Percentiles rank a stretch among this genome's conserved stretches.
These are phyloP conservation scores for Lithobates pipiens DNA, from an alignment of 2,797 vertebrate genomes.

Conservation along the genomic window DNA sequence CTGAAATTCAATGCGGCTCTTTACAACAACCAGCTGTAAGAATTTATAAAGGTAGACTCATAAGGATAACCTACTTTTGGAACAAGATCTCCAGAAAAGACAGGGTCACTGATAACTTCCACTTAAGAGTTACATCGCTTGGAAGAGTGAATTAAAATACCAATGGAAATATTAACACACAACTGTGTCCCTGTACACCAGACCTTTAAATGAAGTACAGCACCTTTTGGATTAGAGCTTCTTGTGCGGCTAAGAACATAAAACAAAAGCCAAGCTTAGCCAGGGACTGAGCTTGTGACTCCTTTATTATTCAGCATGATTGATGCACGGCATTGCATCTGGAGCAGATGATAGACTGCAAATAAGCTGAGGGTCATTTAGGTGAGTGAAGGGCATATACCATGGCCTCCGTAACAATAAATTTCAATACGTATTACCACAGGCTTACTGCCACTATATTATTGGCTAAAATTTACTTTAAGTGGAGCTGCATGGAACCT, in stretches of 20 bases:
- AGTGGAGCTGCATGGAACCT: background rate
- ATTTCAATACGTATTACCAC: background rate
- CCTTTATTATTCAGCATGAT: constrained; percentile 33
- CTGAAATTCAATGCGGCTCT: background rate
- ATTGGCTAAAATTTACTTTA: background rate
- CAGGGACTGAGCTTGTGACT: constrained; percentile 38
- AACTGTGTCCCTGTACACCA: background rate
- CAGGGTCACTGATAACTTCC: background rate
- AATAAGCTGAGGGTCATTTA: constrained; percentile 24
- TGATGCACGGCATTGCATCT: constrained; percentile 31
- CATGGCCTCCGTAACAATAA: background rate
- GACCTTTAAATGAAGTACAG: constrained; percentile 47
- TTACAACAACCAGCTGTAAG: background rate
- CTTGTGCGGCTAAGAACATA: constrained; percentile 26
- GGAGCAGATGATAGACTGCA: constrained; percentile 34
- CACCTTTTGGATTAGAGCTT: constrained; percentile 21
- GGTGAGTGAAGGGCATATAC: constrained; percentile 32
- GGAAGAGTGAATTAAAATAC: constrained; percentile 27
- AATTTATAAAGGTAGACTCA: background rate
- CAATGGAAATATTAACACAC: constrained; percentile 27
- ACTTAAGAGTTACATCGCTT: background rate
- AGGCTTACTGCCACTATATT: background rate
- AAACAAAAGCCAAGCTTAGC: constrained; percentile 39
- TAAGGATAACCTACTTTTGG: background rate
- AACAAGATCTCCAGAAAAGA: background rate